phyloP scores from a whole-genome alignment of 2,888 invertebrate genomes.

The Lasioglossum lativentre region DNA sequence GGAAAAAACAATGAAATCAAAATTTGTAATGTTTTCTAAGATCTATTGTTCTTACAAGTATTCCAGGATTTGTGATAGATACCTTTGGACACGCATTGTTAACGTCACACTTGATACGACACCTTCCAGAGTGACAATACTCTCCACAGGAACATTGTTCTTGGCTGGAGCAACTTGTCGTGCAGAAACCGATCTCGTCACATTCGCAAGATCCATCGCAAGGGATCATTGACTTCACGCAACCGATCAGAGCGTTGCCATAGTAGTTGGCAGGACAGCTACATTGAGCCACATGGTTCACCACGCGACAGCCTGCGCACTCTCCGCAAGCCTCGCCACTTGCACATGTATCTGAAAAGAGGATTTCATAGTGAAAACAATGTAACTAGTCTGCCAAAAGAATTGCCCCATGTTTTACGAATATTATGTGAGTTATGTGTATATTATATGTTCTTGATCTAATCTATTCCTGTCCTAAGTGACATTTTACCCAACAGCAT shows the following conservation, averaged over 20 bases:
- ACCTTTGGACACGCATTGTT: conserved; percentile 88
- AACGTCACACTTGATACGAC: conserved; percentile 90
- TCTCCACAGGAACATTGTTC: conserved; percentile 93
- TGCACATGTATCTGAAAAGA: conserved; percentile 90
- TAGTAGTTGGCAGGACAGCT: conserved; percentile 92
- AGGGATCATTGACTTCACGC: conserved; percentile 89
- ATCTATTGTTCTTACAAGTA: not conserved
- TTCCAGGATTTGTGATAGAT: conserved; percentile 10
- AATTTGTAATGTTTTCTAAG: not conserved
- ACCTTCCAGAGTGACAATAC: conserved; percentile 90
- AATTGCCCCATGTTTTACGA: too few species aligned
- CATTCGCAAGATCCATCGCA: conserved; percentile 93
- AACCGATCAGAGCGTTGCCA: conserved; percentile 93
- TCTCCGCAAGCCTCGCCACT: conserved; percentile 91
- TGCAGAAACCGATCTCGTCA: conserved; percentile 93
- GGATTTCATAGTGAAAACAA: not conserved
- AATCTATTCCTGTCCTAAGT: not conserved
- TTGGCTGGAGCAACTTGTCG: conserved; percentile 88
- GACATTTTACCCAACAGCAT: not conserved
- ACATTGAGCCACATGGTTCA: conserved; percentile 94
- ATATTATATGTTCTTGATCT: too few species aligned
- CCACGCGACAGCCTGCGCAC: conserved; percentile 93
- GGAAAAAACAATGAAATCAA: not conserved
- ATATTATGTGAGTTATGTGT: too few species aligned
- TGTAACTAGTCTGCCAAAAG: too few species aligned